A percentile compares a stretch with the other conserved stretches of the same genome.
These are phyloP conservation scores for Octodon degus DNA, from an alignment of 2,113 vertebrate genomes.

Conservation along the genomic window DNA sequence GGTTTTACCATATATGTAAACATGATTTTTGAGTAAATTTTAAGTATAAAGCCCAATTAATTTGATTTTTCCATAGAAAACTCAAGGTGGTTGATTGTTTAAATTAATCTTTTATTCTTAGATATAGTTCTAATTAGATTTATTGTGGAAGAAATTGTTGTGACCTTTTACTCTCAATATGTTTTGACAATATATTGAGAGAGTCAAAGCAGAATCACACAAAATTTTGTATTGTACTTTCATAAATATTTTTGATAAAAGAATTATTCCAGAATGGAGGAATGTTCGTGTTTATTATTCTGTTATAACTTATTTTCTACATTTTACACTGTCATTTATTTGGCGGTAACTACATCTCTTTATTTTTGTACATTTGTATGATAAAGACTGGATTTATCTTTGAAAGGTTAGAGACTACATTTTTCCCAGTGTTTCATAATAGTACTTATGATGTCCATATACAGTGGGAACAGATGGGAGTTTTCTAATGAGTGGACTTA, in stretches of 20 bases:
- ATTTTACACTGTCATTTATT: not conserved
- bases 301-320: not conserved
- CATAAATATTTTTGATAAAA: not conserved
- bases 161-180: not conserved
- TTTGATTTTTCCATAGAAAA: conserved; percentile 65
- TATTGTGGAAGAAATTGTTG: conserved; percentile 64
- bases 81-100: not conserved
- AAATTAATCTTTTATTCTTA: conserved; percentile 63
- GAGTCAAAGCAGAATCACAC: not conserved
- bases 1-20: conserved; percentile 21
- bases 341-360: not conserved
- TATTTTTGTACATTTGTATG: not conserved
- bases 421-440: not conserved
- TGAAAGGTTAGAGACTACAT: not conserved
- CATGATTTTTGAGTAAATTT: conserved; percentile 64
- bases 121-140: conserved; percentile 63
- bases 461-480: not conserved
- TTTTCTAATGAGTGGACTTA: not conserved
- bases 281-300: not conserved
- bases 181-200: conserved; percentile 7
- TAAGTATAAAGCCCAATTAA: conserved; percentile 60
- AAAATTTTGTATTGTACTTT: not conserved
- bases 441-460: not conserved
- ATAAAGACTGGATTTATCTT: not conserved
- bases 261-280: not conserved